Percentiles rank a stretch among this genome's conserved stretches.
Conservation (phyloP, 1,140 invertebrate genomes). For the Drosophila nigrodunni region DNA sequence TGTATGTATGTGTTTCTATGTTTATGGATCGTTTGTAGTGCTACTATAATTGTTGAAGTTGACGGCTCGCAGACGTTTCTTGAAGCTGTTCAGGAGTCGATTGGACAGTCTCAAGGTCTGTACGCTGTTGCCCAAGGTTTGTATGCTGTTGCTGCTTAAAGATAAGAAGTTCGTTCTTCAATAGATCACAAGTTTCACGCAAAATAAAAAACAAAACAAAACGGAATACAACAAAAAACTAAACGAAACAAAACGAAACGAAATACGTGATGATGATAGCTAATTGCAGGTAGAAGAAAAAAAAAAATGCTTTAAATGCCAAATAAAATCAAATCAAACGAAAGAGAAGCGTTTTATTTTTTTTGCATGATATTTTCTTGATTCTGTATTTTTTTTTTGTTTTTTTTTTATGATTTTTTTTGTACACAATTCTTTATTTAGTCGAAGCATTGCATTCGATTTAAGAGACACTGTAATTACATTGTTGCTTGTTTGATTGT, state of each 20-base stretch:
- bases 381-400: not conserved
- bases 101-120: slow-evolving; percentile 59
- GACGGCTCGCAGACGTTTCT: slow-evolving; percentile 32
- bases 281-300: slow-evolving; percentile 7
- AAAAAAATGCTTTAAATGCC: not conserved
- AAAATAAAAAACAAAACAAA: not conserved
- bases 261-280: slow-evolving; percentile 12
- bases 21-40: slow-evolving; percentile 12
- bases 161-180: slow-evolving; percentile 16
- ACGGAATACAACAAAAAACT: not conserved
- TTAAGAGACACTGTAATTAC: slow-evolving; percentile 67
- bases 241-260: not conserved
- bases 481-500: slow-evolving; percentile 19
- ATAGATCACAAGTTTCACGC: slow-evolving; percentile 15
- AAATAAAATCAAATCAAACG: slow-evolving; percentile 21
- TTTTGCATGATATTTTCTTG: slow-evolving; percentile 2
- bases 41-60: slow-evolving; percentile 15
- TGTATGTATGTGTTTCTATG: slow-evolving; percentile 10
- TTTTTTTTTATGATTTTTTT: slow-evolving; percentile 44
- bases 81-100: slow-evolving; percentile 53
- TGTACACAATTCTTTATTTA: slow-evolving; percentile 76
- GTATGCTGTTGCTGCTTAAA: slow-evolving; percentile 30
- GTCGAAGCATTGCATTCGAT: slow-evolving; percentile 52
- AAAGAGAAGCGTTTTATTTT: slow-evolving; percentile 3
- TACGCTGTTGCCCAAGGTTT: slow-evolving; percentile 31